These are phyloP conservation scores for Aurelia aurita complex sp. Pacific DNA, from an alignment of 30 jellyfish, hydroid and myxozoan genomes.

Conservation along the genomic window DNA sequence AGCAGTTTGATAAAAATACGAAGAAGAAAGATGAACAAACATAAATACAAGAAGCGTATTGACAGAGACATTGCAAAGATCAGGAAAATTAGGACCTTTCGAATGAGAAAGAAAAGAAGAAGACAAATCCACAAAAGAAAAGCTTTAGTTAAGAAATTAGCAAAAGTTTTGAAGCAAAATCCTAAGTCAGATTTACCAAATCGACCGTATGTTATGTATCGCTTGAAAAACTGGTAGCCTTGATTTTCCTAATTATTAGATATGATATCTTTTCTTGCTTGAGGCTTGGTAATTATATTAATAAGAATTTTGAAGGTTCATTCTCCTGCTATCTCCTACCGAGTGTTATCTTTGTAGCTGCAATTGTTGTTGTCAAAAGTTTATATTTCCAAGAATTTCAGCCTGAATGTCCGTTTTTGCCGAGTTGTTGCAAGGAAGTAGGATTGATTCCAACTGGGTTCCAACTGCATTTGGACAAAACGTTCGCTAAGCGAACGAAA, in stretches of 20 bases:
- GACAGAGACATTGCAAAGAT: slow-evolving; percentile 88
- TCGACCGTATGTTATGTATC: slow-evolving; percentile 83
- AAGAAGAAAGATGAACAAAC: slow-evolving; percentile 94
- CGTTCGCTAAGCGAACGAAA: no score
- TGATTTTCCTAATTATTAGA: no score
- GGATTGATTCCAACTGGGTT: no score
- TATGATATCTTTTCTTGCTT: no score
- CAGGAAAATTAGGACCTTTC: slow-evolving; percentile 52
- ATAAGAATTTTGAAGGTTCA: not conserved
- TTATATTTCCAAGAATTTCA: no score
- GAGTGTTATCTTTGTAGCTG: no score
- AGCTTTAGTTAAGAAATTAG: slow-evolving; percentile 43
- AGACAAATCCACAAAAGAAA: slow-evolving; percentile 47
- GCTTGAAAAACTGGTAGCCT: slow-evolving; percentile 85
- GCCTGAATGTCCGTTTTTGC: no score
- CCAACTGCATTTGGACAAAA: no score
- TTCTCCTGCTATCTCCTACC: no score
- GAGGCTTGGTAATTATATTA: not conserved
- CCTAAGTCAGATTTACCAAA: slow-evolving; percentile 77
- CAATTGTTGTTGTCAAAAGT: no score
- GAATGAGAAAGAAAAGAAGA: slow-evolving; percentile 52
- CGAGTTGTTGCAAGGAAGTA: no score
- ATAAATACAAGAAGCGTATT: slow-evolving; percentile 78
- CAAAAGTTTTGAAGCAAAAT: slow-evolving; percentile 30
- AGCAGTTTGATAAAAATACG: slow-evolving; percentile 78